Conservation (phyloP, 2,113 vertebrate genomes). For the Ibidorhyncha struthersii region DNA sequence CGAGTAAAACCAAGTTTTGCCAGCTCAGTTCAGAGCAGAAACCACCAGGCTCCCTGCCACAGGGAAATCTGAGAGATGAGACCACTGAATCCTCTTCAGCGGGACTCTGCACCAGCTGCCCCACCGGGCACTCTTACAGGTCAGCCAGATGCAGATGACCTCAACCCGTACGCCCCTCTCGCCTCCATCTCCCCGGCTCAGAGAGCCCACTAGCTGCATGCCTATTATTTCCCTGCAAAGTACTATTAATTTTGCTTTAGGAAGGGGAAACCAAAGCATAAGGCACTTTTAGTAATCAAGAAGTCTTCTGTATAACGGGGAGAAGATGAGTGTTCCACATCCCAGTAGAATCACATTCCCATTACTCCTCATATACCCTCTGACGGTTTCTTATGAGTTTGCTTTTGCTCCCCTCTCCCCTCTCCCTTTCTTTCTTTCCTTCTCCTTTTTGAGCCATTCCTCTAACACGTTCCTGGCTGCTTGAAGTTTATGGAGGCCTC, state of each 20-base stretch:
- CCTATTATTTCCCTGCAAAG: neutral
- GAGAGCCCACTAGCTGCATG: neutral
- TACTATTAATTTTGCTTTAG: neutral
- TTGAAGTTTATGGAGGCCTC: neutral
- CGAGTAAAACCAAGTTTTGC: neutral
- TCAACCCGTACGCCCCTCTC: rapidly evolving
- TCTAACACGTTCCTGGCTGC: neutral
- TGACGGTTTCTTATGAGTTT: neutral
- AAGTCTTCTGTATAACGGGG: neutral
- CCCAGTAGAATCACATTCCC: neutral
- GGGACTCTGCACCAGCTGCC: neutral
- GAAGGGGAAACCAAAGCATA: neutral
- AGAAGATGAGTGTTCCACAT: neutral
- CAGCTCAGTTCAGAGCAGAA: neutral
- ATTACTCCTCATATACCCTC: neutral
- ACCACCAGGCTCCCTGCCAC: neutral
- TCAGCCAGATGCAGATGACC: neutral
- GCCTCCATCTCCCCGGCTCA: neutral
- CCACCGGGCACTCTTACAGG: neutral
- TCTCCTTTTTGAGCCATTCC: neutral
- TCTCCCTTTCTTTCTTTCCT: neutral
- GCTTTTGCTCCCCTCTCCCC: neutral
- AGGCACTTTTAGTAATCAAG: neutral
- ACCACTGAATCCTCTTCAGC: neutral
- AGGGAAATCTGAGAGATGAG: neutral